A percentile compares a stretch with the other conserved stretches of the same genome.
Evolutionary conservation across 53 echinoderm and acorn worm genomes (phyloP).

Genomic region (Henricia sp.): DNA sequence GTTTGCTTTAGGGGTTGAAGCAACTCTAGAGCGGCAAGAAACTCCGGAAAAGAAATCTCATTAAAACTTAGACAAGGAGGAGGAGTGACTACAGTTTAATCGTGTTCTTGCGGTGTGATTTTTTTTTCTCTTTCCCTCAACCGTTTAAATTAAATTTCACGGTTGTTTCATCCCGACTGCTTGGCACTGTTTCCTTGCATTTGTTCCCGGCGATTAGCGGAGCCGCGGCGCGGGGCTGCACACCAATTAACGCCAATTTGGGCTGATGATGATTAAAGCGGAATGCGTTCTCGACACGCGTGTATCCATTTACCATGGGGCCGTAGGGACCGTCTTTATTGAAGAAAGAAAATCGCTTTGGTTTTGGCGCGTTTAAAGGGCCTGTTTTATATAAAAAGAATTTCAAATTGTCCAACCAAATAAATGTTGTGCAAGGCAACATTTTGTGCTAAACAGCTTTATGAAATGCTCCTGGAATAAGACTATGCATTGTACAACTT

Average conservation of each 20-base stretch:
- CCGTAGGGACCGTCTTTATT: conserved; percentile 51
- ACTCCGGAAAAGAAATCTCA: neutral
- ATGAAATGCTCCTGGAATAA: too few species aligned
- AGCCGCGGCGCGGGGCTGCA: conserved; percentile 24
- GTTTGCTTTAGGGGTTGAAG: too few species aligned
- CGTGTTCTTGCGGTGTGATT: neutral
- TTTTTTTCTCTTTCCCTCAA: neutral
- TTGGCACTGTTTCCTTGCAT: conserved; percentile 47
- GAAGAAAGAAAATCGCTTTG: too few species aligned
- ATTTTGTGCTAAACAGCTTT: too few species aligned
- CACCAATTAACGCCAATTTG: conserved; percentile 67
- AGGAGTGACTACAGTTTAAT: neutral
- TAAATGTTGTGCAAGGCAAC: too few species aligned
- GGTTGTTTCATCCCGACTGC: conserved; percentile 44
- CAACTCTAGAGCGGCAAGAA: neutral
- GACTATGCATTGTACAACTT: too few species aligned
- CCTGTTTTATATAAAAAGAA: too few species aligned
- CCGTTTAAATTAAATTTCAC: conserved; percentile 44
- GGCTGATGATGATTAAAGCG: conserved; percentile 30
- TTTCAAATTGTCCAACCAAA: too few species aligned
- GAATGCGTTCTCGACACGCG: conserved; percentile 30
- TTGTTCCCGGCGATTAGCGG: conserved; percentile 46
- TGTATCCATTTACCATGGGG: conserved; percentile 52
- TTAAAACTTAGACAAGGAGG: neutral
- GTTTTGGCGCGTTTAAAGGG: too few species aligned